These are phyloP conservation scores for Aphelenchoides besseyi DNA, from an alignment of 1,140 invertebrate species.

Conservation along the genomic window DNA sequence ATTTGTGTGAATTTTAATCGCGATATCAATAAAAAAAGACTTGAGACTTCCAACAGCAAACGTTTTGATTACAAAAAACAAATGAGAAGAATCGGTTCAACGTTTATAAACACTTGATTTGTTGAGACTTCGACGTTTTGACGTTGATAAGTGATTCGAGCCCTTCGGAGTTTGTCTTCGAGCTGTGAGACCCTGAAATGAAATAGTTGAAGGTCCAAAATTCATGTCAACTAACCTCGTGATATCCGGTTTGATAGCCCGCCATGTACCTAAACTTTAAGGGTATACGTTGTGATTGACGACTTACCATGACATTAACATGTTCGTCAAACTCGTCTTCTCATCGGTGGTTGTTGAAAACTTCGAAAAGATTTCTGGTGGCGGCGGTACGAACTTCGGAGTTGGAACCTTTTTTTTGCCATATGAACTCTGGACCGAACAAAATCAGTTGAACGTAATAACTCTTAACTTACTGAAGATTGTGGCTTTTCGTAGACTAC, in stretches of 20 bases:
- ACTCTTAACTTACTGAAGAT: too few species aligned
- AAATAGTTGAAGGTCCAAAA: neutral
- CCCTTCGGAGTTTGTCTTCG: neutral
- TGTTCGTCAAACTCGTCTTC: constrained; percentile 49
- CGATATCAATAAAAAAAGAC: too few species aligned
- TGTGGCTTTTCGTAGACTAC: too few species aligned
- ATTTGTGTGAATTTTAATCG: too few species aligned
- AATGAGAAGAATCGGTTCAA: neutral
- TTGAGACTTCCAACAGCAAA: neutral
- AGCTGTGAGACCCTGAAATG: neutral
- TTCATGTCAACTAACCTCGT: neutral
- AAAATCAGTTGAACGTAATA: too few species aligned
- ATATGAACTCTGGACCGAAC: too few species aligned
- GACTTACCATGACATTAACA: constrained; percentile 53
- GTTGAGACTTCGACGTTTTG: constrained; percentile 1
- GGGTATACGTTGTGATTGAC: too few species aligned
- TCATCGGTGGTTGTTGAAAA: constrained; percentile 29
- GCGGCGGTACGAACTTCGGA: constrained; percentile 42
- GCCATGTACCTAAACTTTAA: too few species aligned
- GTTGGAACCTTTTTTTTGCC: constrained; percentile 23
- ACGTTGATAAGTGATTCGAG: neutral
- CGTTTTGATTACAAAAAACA: constrained; percentile 21
- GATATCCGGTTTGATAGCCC: constrained; percentile 41
- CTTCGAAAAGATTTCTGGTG: constrained; percentile 38
- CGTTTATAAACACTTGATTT: neutral